phyloP scores from a whole-genome alignment of 2,797 vertebrate genomes.

The Coregonus ussuriensis region DNA sequence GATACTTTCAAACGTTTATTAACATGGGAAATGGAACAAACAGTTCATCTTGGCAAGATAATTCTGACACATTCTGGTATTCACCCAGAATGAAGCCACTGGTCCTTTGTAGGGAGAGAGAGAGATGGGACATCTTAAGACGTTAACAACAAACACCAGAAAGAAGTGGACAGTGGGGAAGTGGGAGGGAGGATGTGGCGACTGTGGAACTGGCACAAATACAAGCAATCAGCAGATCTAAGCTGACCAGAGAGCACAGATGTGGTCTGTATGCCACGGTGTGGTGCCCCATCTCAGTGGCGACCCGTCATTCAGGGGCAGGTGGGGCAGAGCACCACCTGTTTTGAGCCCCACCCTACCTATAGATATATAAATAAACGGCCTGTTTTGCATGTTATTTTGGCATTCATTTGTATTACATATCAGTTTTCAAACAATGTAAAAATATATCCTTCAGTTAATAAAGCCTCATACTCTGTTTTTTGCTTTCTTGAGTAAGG shows the following conservation, averaged over 20 bases:
- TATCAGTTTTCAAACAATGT: no score
- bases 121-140: conserved; percentile 25
- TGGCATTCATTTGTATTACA: no score
- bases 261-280: conserved; percentile 9
- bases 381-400: no score
- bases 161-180: not conserved
- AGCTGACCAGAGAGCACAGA: conserved; percentile 6
- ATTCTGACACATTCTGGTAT: conserved; percentile 59
- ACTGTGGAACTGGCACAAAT: conserved; percentile 34
- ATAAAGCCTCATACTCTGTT: no score
- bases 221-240: conserved; percentile 16
- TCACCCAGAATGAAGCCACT: conserved; percentile 68
- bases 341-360: no score
- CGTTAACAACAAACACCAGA: conserved; percentile 31
- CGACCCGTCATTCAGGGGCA: no score
- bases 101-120: conserved; percentile 61
- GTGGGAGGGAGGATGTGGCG: conserved; percentile 7
- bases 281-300: no score
- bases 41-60: conserved; percentile 27
- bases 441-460: no score
- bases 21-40: conserved; percentile 34
- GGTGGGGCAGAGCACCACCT: no score
- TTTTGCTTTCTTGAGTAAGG: no score
- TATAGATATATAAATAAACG: no score
- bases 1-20: conserved; percentile 50